A percentile compares a stretch with the other conserved stretches of the same genome.
phyloP scores from a whole-genome alignment of 2,797 vertebrate species.

The Florisuga fusca region DNA sequence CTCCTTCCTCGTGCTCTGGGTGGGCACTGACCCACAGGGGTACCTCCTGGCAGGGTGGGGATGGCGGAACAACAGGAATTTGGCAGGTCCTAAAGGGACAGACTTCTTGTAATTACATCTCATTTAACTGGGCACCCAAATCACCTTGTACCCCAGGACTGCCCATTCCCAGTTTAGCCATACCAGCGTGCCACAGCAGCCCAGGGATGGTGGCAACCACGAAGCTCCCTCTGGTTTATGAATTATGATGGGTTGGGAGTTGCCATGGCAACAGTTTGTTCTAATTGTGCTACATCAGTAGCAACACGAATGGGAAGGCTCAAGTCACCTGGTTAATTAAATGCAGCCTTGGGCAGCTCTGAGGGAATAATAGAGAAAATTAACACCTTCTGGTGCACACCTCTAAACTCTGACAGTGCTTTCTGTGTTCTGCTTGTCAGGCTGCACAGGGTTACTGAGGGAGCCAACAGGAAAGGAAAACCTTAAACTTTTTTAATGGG shows the following conservation, averaged over 20 bases:
- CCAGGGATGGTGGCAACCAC: not conserved
- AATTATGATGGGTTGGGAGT: constrained; percentile 50
- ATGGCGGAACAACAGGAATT: not conserved
- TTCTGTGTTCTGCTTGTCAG: no score
- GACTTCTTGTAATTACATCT: constrained; percentile 32
- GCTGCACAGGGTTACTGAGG: not conserved
- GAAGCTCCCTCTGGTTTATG: constrained; percentile 23
- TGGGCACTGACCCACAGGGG: not conserved
- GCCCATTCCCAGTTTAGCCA: not conserved
- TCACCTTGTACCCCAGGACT: constrained; percentile 29
- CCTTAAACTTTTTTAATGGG: not conserved
- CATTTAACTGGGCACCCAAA: constrained; percentile 27
- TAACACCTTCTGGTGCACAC: not conserved
- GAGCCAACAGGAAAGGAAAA: not conserved
- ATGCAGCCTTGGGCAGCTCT: constrained; percentile 54
- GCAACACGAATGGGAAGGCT: constrained; percentile 56
- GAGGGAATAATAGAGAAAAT: constrained; percentile 7
- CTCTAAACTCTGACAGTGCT: not conserved
- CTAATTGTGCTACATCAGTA: constrained; percentile 76
- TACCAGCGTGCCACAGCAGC: not conserved
- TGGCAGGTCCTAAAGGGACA: not conserved
- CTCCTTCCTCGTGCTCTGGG: not conserved
- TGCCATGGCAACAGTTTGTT: constrained; percentile 69
- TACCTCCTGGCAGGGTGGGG: not conserved
- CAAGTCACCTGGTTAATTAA: constrained; percentile 73